Evolutionary conservation across 2,888 invertebrate genomes (phyloP).

Genomic region (Microdon myrmicae): DNA sequence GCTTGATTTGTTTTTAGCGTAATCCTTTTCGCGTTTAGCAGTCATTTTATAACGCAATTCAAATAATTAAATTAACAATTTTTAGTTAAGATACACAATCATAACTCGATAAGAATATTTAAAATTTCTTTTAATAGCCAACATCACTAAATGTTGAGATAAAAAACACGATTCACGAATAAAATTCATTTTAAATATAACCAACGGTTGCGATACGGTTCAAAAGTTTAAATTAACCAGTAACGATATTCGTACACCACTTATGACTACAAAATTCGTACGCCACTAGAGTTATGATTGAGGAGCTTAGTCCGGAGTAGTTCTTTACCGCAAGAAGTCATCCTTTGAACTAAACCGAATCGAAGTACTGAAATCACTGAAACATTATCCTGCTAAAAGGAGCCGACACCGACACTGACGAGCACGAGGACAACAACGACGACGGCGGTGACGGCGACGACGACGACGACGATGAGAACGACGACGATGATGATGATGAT

Average conservation of each 20-base stretch:
- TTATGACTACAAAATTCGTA: constrained; percentile 9
- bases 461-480: constrained; percentile 27
- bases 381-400: constrained; percentile 50
- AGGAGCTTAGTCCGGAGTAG: constrained; percentile 45
- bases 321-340: constrained; percentile 53
- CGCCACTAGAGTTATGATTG: constrained; percentile 12
- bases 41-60: constrained; percentile 60
- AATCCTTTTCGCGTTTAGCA: constrained; percentile 66
- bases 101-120: too few relatives aligned
- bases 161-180: neutral
- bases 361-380: constrained; percentile 43
- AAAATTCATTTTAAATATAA: constrained; percentile 15
- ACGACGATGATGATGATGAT: constrained; percentile 15
- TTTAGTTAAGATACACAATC: constrained; percentile 23
- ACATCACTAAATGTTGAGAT: constrained; percentile 8
- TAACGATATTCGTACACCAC: too few relatives aligned
- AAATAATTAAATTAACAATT: constrained; percentile 26
- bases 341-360: constrained; percentile 54
- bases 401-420: constrained; percentile 56
- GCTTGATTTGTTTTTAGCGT: constrained; percentile 62
- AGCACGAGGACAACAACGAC: constrained; percentile 57
- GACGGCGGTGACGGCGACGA: constrained; percentile 51
- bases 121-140: constrained; percentile 3
- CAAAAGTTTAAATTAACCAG: constrained; percentile 23
- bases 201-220: constrained; percentile 26